phyloP scores from a whole-genome alignment of 53 echinoderm and acorn worm genomes.

The Holothuria scabra region DNA sequence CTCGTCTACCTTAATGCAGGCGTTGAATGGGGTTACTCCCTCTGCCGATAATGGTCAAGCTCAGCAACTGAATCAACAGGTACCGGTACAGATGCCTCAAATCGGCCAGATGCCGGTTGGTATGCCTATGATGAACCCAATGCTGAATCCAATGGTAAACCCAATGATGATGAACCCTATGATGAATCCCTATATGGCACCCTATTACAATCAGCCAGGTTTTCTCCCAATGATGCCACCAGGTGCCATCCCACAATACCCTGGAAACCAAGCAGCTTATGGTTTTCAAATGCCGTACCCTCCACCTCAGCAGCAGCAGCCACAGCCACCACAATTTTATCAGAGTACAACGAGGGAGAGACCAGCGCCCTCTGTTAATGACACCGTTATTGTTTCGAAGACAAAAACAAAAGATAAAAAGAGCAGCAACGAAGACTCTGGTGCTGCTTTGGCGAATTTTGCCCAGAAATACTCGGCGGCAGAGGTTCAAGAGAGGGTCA shows the following conservation, averaged over 20 bases:
- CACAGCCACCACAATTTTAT: not conserved
- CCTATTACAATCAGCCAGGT: not conserved
- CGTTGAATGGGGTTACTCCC: slow-evolving; percentile 55
- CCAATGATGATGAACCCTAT: slow-evolving; percentile 43
- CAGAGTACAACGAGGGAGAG: not conserved
- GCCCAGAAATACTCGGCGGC: slow-evolving; percentile 27
- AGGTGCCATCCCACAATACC: not conserved
- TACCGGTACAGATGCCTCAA: slow-evolving; percentile 12
- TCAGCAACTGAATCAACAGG: not conserved
- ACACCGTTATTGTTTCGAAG: slow-evolving; percentile 8
- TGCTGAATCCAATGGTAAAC: slow-evolving; percentile 20
- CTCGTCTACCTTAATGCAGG: slow-evolving; percentile 58
- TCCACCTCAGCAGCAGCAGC: not conserved
- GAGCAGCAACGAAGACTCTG: not conserved
- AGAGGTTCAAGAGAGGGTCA: slow-evolving; percentile 7
- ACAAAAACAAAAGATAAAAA: not conserved
- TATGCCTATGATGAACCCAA: slow-evolving; percentile 2
- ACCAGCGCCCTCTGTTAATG: slow-evolving; percentile 1
- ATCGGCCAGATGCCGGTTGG: not conserved
- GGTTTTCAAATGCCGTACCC: slow-evolving; percentile 2
- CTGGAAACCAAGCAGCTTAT: not conserved
- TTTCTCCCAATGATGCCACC: not conserved
- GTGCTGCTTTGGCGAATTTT: slow-evolving; percentile 17
- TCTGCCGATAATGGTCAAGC: not conserved
- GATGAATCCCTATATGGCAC: slow-evolving; percentile 25